Base-by-base conservation (phyloP, 2,113 vertebrate species). In the Pelobates fuscus region DNA sequence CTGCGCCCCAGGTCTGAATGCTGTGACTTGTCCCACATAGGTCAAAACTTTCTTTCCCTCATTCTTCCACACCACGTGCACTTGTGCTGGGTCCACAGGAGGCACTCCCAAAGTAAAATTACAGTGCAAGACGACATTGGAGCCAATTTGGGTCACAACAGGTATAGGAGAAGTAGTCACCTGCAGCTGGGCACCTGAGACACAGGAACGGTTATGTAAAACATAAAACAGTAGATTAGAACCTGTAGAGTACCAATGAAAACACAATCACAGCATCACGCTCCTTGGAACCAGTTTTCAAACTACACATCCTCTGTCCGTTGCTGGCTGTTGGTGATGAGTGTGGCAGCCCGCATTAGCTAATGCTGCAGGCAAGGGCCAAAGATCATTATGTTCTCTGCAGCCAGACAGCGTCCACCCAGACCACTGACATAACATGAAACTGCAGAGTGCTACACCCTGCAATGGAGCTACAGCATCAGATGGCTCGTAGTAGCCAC, bases 41-140 rank as follows among this genome's bases (percentile, higher is more conserved):
- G 72, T 49, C n/a, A 76, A 27, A 0, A 76, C 64, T 43, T 76
- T 76, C 15, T 46, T 76, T 8, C 72, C 72, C 14, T 76, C 64
- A 24, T 76, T 67, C 64, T 76, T 76, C 72, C 72, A 76, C 5
- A 76, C 41, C 55, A 76, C 64, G 14, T 76, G 72, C 26, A 76
- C 72, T 62, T 76, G 72, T 2, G 72, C 72, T 12, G 72, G 72
- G 20, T 76, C 72, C 20, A 76, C 72, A 0, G 72, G 72, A 17
- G 64, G 21, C 25, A 76, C 72, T 20, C 64, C 55, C 15, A 46
- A 30, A 23, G 72, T 60, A 21, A 76, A 76, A 25, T 30, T 24
- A 29, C 72, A 76, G 17, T 30, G 54, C 37, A 76, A 14, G 55
- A 60, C 26, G 4, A 62, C 72, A 0, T 54, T 67, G 37, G 54